Conservation (phyloP, 2,888 invertebrate species). For the Agrilus cyanescens region DNA sequence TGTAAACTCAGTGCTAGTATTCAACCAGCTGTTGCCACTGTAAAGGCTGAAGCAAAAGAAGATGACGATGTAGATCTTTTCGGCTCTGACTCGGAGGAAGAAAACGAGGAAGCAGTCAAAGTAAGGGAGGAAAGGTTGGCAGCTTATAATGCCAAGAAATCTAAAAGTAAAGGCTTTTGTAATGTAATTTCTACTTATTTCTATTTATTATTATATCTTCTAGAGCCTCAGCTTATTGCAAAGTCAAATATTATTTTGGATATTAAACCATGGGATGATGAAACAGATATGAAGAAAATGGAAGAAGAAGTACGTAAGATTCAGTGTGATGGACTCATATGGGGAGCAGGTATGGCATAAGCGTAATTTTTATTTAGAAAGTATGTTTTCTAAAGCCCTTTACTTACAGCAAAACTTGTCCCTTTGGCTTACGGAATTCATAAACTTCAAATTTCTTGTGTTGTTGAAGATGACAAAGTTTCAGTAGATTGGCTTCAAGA, state of each 20-base stretch:
- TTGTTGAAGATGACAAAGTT: conserved; percentile 94
- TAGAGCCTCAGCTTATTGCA: conserved; percentile 77
- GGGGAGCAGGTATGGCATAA: conserved; percentile 62
- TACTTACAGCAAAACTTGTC: conserved; percentile 61
- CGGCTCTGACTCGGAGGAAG: conserved; percentile 71
- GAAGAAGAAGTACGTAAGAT: conserved; percentile 72
- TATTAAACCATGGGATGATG: conserved; percentile 89
- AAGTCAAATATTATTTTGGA: conserved; percentile 92
- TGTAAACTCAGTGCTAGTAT: neutral
- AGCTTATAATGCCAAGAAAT: conserved; percentile 84
- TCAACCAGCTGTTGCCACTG: neutral
- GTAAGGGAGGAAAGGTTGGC: conserved; percentile 73
- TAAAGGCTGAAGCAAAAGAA: conserved; percentile 23
- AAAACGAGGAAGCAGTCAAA: conserved; percentile 60
- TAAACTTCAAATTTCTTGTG: conserved; percentile 83
- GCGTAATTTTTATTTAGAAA: neutral
- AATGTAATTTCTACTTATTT: neutral
- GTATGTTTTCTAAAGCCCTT: conserved; percentile 1
- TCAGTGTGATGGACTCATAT: conserved; percentile 72
- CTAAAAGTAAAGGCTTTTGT: conserved; percentile 53
- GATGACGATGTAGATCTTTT: conserved; percentile 73
- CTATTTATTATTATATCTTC: neutral
- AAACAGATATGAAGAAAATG: conserved; percentile 82
- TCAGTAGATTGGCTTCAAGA: conserved; percentile 81
- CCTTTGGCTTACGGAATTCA: conserved; percentile 87